Base-by-base conservation (phyloP, 1,140 invertebrate genomes). In the Meloidogyne exigua region DNA sequence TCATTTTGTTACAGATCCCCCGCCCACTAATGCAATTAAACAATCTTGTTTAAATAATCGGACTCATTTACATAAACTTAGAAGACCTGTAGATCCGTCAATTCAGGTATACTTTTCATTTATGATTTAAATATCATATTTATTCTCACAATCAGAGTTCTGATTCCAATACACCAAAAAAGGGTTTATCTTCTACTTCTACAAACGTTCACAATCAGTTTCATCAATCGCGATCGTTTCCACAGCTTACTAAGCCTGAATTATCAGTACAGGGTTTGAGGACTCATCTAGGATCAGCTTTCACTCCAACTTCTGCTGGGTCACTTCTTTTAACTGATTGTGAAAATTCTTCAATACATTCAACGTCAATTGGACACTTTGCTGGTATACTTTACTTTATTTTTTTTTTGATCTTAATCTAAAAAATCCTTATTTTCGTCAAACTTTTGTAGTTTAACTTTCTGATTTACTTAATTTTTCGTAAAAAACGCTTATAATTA, bases 61-160 rank as follows among this genome's bases (percentile, higher is more conserved):
- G 49, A 49, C 39, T 7, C 15, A 39, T 21, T 12, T 77, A 10
- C 70, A 77, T 21, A 79, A 74, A 13, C 77, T 68, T n/a, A 57
- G 68, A 9, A 49, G 77, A 25, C 77, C 77, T n/a, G 65, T 78
- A 4, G 77, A 78, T 57, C 77, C 77, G 9, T 78, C 77, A 36
- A 64, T 78, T 62, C 78, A 78, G 36, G 77, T 77, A 62, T 26
- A 7, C 9, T 76, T 32, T 36, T 62, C 69, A 12, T 13, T 3
- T 69, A n/a, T n/a, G n/a, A n/a, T 9, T 42, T 21, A 13, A 32
- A 32, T n/a, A n/a, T n/a, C n/a, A n/a, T n/a, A 42, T 69, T 69
- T 69, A 32, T 32, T 32, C n/a, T n/a, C n/a, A n/a, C n/a, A n/a
- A n/a, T n/a, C 28, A 69, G 4, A 18, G 23, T 23, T 32, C n/a